Conservation (phyloP, 1,140 invertebrate species). For the Schlechtendalia chinensis region DNA sequence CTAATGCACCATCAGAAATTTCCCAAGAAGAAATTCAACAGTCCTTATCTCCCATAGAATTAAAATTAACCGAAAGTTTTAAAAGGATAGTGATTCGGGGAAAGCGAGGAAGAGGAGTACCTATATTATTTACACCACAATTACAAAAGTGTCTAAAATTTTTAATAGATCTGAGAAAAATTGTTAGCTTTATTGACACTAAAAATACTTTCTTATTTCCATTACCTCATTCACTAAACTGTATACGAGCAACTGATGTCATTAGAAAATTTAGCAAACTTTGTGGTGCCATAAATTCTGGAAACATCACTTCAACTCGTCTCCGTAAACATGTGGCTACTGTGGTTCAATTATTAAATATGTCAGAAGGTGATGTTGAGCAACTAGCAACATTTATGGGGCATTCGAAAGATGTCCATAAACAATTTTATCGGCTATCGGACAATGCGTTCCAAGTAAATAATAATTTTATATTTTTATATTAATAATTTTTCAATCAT, state of each 20-base stretch:
- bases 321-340: not conserved
- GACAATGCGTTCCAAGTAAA: not conserved
- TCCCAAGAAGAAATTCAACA: not conserved
- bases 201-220: not conserved
- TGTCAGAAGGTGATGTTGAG: not conserved
- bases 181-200: not conserved
- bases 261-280: no score
- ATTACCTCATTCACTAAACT: no score
- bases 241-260: no score
- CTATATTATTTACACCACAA: not conserved
- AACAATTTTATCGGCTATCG: not conserved
- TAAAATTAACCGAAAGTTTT: not conserved
- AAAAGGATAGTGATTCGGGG: not conserved
- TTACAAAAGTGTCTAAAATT: not conserved
- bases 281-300: not conserved
- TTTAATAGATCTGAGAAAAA: not conserved
- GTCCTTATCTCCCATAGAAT: not conserved
- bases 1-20: not conserved
- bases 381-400: not conserved
- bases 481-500: no score
- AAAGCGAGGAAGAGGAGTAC: not conserved
- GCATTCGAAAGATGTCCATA: not conserved
- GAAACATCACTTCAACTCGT: not conserved
- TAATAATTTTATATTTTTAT: not conserved
- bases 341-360: constrained; percentile 8